Conservation (phyloP, 2,113 vertebrate species). For the Smithornis capensis region DNA sequence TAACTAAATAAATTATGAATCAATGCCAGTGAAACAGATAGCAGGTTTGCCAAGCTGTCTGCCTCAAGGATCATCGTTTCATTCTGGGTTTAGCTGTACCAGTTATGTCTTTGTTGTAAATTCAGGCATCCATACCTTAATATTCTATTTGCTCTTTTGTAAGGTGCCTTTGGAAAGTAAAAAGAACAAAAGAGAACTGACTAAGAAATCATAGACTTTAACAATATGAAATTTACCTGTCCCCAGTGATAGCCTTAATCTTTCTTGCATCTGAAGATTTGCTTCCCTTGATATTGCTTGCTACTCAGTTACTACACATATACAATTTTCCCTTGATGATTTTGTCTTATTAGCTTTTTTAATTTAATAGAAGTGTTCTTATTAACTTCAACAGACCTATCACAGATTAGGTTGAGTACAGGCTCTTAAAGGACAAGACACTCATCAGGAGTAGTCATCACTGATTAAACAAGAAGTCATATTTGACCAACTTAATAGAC, state of each 20-base stretch:
- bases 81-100: not conserved
- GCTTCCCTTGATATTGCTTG: not conserved
- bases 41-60: not conserved
- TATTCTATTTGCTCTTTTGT: not conserved
- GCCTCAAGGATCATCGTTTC: not conserved
- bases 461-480: not conserved
- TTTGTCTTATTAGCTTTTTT: not conserved
- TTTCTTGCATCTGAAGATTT: not conserved
- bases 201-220: not conserved
- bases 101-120: not conserved
- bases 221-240: not conserved
- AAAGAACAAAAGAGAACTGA: not conserved
- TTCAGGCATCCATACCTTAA: not conserved
- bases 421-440: not conserved
- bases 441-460: not conserved
- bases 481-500: not conserved
- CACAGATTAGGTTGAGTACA: not conserved
- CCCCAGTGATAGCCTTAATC: not conserved
- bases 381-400: not conserved
- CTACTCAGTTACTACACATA: not conserved
- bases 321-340: not conserved
- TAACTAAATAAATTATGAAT: not conserved
- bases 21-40: not conserved
- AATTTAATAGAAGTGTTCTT: not conserved
- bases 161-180: not conserved